Base-by-base conservation (phyloP, 1,140 invertebrate genomes). In the Bombus huntii region DNA sequence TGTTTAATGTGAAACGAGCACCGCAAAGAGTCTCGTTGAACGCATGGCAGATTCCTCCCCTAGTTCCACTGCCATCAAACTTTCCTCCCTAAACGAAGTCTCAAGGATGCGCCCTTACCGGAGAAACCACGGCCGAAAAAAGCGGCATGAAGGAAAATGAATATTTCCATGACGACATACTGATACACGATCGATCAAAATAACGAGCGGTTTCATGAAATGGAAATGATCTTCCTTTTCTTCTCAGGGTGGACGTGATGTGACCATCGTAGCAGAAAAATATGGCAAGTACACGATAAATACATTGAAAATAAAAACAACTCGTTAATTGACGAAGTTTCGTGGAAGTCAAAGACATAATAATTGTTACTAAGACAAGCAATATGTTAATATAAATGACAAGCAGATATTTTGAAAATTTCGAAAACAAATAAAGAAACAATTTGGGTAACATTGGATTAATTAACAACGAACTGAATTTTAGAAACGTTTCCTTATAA, bases 141-240 rank as follows among this genome's bases (percentile, higher is more conserved):
- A 18, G 39, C n/a, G 18, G 4, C 5, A 10, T 12, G 31, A 25
- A 25, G 57, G 47, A 39, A 31, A 44, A 44, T 22, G 84, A 76
- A 86, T 81, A 86, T 86, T 47, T 81, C 62, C 78, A 70, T 76
- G 76, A 47, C 72, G 84, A 59, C 62, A 37, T 18, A 6, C n/a
- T 15, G 10, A 15, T 22, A 65, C 9, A 28, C 84, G 42, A 81
- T 76, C 62, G 44, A 86, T 86, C 84, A 62, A 44, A 71, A 34
- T 10, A 31, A 37, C 15, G 28, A 47, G 44, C 71, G n/a, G 57
- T 44, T 78, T 22, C 57, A 12, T 4, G 77, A 10, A 34, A 44
- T 31, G 22, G 31, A 15, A 28, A 42, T 25, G 25, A 42, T 71
- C 18, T 1, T 28, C 31, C 15, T 22, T 31, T 13, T 42, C 12